Evolutionary conservation across 1,140 invertebrate genomes (phyloP), one percentile per base, ranked within the genome.

Genomic region (Nephila pilipes): DNA sequence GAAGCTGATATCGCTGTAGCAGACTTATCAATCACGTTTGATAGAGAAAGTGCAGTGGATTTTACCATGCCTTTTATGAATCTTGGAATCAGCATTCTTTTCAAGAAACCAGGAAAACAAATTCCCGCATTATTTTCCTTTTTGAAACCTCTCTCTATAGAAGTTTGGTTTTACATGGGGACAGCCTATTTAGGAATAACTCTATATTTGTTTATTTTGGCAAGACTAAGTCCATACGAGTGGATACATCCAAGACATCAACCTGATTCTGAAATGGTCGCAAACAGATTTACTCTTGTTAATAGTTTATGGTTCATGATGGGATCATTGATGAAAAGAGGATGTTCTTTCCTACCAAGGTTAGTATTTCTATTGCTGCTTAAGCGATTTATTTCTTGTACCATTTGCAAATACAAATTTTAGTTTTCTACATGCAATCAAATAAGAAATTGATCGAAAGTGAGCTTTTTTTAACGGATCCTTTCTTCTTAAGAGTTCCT

Each of bases 121-220:
- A 87, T 90, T 25, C 94, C 94, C 14, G 94, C 95, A 29, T 85
- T 95, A 57, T 94, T 96, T 94, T 94, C 94, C 18, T 95, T 95
- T 91, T 94, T 95, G 75, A 94, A 95, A 63, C 96, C 96, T 3
- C 94, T 96, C 80, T 95, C 95, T 22, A 94, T 95, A 12, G 95
- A 95, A 55, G 98, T 99, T 80, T 99, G 98, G 99, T 98, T 99
- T 94, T 99, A 98, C 95, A 99, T 99, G 97, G 97, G 97, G 0
- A 98, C 98, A 1, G 98, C 98, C 38, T 99, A 99, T 95, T 96
- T 99, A 79, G 98, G 98, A 12, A 98, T 99, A 3, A 99, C 98
- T 0, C 97, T 99, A 25, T 96, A 99, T n/a, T 97, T 99, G 16
- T 99, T 99, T 95, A 98, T 99, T 94, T 95, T 99, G 57, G 98